Evolutionary conservation across 2,797 vertebrate genomes (phyloP), one percentile per base, ranked within the genome.

Genomic region (Heterohyrax brucei): DNA sequence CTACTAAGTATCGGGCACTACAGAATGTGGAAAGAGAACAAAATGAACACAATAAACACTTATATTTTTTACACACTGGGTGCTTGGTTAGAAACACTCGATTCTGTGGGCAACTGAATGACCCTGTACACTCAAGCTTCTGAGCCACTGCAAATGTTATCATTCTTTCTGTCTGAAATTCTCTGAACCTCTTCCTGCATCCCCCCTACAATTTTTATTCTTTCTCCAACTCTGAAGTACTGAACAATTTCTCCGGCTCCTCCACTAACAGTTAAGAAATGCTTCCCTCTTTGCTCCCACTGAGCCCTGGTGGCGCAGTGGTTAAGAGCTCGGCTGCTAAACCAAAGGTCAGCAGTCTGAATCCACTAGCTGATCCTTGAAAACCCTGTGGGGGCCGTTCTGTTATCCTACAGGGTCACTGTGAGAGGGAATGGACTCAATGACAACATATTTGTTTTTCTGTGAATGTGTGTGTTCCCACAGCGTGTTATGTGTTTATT

Each of bases 151-250:
- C 30, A 88, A 3, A 59, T 56, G 50, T 48, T 70, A 70, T 73
- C 64, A 70, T 68, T 76, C 59, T 56, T 87, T 61, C 53, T 50
- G 46, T 80, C 28, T 28, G 76, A 76, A 87, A 84, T 46, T 59
- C 46, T 96, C 59, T 33, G n/a, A 56, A 39, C 82, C 53, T 86
- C 61, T 82, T 81, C 92, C 53, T 89, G 44, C 50, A n/a, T 33
- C 81, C 28, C 14, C 48, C 59, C 44, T 75, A 64, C 26, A 92
- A 48, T 68, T 84, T 73, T 94, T 80, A 82, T 39, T 39, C 30
- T 70, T 89, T 86, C 44, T 79, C 91, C 18, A 76, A 77, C 61
- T 94, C 0, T 89, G 59, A 87, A 64, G 6, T 72, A 95, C 24
- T 73, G 18, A 89, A 84, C 50, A 72, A 85, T 33, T 68, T 88